Percentiles rank a stretch among this genome's conserved stretches.
phyloP scores from a whole-genome alignment of 2,113 vertebrate species.

The Epinephelus cyanopodus region DNA sequence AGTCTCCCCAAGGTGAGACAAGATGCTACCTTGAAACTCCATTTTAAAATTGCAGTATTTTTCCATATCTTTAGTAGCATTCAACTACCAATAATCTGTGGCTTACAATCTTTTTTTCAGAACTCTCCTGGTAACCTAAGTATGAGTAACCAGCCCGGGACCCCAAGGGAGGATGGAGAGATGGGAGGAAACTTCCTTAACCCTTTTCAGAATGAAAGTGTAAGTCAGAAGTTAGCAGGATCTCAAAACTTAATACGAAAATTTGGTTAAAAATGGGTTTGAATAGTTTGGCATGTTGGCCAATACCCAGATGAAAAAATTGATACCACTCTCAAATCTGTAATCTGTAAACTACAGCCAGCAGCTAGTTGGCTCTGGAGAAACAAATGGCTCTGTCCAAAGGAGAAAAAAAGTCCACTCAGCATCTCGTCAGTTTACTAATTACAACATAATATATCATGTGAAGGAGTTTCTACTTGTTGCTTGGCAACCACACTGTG shows the following conservation, averaged over 20 bases:
- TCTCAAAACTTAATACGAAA: not conserved
- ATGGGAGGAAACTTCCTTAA: slow-evolving; percentile 99
- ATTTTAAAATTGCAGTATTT: not conserved
- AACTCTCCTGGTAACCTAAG: slow-evolving; percentile 98
- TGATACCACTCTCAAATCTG: too few species aligned
- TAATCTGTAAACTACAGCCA: too few species aligned
- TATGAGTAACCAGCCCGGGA: slow-evolving; percentile 99
- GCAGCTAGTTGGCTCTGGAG: not conserved
- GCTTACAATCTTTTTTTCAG: slow-evolving; percentile 75
- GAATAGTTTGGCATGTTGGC: not conserved
- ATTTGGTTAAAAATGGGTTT: not conserved
- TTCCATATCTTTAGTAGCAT: not conserved
- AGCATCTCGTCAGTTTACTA: too few species aligned
- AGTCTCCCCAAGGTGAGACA: slow-evolving; percentile 96
- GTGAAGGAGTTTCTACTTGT: too few species aligned
- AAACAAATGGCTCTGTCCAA: too few species aligned
- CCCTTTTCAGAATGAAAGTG: slow-evolving; percentile 97
- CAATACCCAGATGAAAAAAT: not conserved
- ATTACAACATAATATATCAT: too few species aligned
- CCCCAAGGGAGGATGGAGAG: slow-evolving; percentile 96
- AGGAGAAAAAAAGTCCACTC: not conserved
- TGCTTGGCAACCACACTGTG: not conserved
- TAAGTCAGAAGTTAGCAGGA: slow-evolving; percentile 40
- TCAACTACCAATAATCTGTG: not conserved
- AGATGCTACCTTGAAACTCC: not conserved